Percentiles rank a stretch among this genome's conserved stretches.
phyloP scores from a whole-genome alignment of 2,797 vertebrate species.

The Fundulus diaphanus region DNA sequence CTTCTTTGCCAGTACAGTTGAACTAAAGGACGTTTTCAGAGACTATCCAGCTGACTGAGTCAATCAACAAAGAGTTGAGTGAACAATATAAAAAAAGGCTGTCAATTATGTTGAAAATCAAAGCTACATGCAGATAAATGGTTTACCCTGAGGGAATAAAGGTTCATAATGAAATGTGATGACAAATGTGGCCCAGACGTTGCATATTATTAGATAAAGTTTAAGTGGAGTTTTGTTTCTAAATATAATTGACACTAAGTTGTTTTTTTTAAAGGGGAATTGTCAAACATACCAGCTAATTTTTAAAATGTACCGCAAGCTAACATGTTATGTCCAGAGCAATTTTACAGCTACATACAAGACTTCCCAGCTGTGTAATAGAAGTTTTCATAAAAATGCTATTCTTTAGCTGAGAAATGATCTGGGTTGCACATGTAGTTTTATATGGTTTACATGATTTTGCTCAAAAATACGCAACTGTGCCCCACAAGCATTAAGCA shows the following conservation, averaged over 20 bases:
- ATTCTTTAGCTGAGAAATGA: conserved; percentile 38
- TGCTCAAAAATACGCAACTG: conserved; percentile 51
- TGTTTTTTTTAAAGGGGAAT: conserved; percentile 52
- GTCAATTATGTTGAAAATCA: conserved; percentile 26
- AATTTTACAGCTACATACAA: conserved; percentile 24
- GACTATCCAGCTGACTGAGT: conserved; percentile 40
- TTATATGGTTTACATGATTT: conserved; percentile 62
- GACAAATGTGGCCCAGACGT: conserved; percentile 55
- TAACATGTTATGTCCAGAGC: conserved; percentile 50
- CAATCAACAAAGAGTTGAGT: conserved; percentile 35
- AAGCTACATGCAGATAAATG: conserved; percentile 55
- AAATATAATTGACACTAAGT: conserved; percentile 49
- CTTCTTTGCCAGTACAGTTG: conserved; percentile 44
- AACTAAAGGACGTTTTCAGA: conserved; percentile 46
- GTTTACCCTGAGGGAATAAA: conserved; percentile 54
- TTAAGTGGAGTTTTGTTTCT: conserved; percentile 49
- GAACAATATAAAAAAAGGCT: conserved; percentile 37
- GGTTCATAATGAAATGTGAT: conserved; percentile 69
- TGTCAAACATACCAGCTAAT: conserved; percentile 36
- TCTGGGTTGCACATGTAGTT: conserved; percentile 40
- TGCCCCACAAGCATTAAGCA: conserved; percentile 38
- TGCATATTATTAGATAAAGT: conserved; percentile 55
- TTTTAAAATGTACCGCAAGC: conserved; percentile 68
- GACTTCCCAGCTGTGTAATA: conserved; percentile 40
- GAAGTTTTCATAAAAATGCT: conserved; percentile 24